These are phyloP conservation scores for Colletes collaris DNA, from an alignment of 2,888 invertebrate species.

Conservation along the genomic window DNA sequence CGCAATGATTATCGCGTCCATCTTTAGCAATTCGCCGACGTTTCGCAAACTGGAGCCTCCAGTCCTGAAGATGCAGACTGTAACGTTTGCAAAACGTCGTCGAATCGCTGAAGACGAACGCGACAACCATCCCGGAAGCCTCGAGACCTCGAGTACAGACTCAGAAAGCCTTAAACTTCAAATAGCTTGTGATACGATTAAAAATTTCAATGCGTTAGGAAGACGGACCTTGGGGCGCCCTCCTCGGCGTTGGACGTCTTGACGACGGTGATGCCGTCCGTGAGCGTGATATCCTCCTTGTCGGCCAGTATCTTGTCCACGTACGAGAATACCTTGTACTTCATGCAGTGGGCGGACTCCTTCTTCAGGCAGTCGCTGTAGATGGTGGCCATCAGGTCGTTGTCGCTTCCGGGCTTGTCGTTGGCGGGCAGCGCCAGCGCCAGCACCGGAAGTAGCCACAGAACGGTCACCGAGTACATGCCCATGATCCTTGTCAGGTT, in stretches of 20 bases:
- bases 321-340: slow-evolving; percentile 93
- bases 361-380: slow-evolving; percentile 92
- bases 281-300: slow-evolving; percentile 91
- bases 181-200: too few species aligned
- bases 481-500: slow-evolving; percentile 45
- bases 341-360: slow-evolving; percentile 93
- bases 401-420: slow-evolving; percentile 88
- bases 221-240: slow-evolving; percentile 90
- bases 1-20: too few species aligned
- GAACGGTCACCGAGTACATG: slow-evolving; percentile 69
- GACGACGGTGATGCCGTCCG: slow-evolving; percentile 93
- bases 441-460: slow-evolving; percentile 76
- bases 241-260: slow-evolving; percentile 89
- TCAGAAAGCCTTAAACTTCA: too few species aligned
- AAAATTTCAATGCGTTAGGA: too few species aligned
- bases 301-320: slow-evolving; percentile 93
- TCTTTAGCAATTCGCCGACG: too few species aligned
- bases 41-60: too few species aligned
- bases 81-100: too few species aligned
- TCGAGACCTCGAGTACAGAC: too few species aligned
- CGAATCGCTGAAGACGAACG: too few species aligned
- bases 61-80: too few species aligned
- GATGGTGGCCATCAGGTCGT: slow-evolving; percentile 91
- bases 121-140: too few species aligned
- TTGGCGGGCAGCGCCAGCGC: slow-evolving; percentile 88